Base-by-base conservation (phyloP, 2,888 invertebrate species). In the Carabus problematicus region DNA sequence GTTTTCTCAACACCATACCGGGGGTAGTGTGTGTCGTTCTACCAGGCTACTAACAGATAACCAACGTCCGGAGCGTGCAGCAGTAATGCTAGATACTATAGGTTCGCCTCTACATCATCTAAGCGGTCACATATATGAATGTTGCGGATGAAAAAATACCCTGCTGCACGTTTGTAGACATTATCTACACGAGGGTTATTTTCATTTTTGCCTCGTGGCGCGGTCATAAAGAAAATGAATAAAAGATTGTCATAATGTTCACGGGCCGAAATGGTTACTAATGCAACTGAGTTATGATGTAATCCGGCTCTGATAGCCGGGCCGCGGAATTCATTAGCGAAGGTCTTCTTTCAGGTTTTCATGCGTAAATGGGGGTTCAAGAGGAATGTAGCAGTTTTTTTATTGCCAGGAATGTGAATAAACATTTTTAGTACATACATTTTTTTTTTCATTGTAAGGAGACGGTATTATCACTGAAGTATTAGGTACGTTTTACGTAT, bases 191-290 rank as follows among this genome's bases (percentile, higher is more conserved):
- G 18, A 18, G 59, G 59, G 67, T 56, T 59, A 49, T 59, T 58
- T 67, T 59, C 59, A 67, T 67, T 59, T 47, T 55, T 56, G 41
- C 67, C 42, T 29, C 9, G 45, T 42, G 56, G 16, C n/a, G 6
- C 9, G 56, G 58, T 60, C 59, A 61, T 61, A 52, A 60, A 61
- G 60, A 68, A 68, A 68, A 68, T 60, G 68, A 68, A 68, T 68
- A 68, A 68, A 68, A 68, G 61, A 68, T 68, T 68, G 68, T 68
- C 61, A 54, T 52, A 60, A 61, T 68, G 68, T 18, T 68, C 54
- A 59, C 59, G 49, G 40, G 59, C 58, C 39, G 59, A 54, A 67
- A 67, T 67, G 66, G 66, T 67, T 67, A 67, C 59, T 67, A 67
- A 67, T 67, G 58, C 59, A 47, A 18, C 41, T 67, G 66, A 67